These are phyloP conservation scores for Danio albolineatus DNA, from an alignment of 2,797 vertebrate species.

Conservation along the genomic window DNA sequence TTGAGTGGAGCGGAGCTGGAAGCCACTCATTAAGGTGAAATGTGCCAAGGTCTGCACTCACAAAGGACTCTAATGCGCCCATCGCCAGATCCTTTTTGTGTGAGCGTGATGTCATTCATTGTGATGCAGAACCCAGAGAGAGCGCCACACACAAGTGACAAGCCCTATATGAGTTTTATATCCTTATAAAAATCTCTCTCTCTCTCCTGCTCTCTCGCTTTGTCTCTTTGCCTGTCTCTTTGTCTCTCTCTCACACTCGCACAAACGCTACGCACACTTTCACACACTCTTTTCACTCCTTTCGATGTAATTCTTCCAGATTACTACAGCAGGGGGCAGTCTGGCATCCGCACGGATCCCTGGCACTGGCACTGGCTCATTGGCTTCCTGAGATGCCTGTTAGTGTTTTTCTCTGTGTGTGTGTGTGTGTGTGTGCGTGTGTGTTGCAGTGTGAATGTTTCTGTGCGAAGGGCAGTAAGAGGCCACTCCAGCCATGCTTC, in stretches of 20 bases:
- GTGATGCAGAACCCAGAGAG: constrained; percentile 61
- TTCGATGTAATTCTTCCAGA: constrained; percentile 65
- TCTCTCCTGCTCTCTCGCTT: background rate
- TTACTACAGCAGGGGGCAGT: constrained; percentile 68
- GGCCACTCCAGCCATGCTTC: constrained; percentile 41
- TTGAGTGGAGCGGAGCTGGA: constrained; percentile 67
- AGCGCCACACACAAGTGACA: constrained; percentile 52
- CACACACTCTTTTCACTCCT: constrained; percentile 42
- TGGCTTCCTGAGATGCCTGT: constrained; percentile 65
- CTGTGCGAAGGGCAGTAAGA: constrained; percentile 42
- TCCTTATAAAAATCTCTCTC: constrained; percentile 54
- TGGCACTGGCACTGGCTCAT: constrained; percentile 57
- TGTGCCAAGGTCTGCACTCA: constrained; percentile 75
- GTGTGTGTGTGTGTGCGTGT: constrained; percentile 52
- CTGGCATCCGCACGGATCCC: constrained; percentile 64
- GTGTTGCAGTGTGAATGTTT: constrained; percentile 37
- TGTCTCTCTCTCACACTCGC: constrained; percentile 17
- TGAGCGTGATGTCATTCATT: constrained; percentile 65
- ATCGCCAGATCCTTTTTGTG: constrained; percentile 72
- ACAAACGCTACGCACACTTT: constrained; percentile 41
- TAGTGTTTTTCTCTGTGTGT: constrained; percentile 44
- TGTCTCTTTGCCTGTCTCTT: constrained; percentile 29
- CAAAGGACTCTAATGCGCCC: constrained; percentile 64
- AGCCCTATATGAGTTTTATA: constrained; percentile 60
- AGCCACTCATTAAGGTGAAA: constrained; percentile 76